Conservation (phyloP, 2,797 vertebrate species). For the Margarornis squamiger region DNA sequence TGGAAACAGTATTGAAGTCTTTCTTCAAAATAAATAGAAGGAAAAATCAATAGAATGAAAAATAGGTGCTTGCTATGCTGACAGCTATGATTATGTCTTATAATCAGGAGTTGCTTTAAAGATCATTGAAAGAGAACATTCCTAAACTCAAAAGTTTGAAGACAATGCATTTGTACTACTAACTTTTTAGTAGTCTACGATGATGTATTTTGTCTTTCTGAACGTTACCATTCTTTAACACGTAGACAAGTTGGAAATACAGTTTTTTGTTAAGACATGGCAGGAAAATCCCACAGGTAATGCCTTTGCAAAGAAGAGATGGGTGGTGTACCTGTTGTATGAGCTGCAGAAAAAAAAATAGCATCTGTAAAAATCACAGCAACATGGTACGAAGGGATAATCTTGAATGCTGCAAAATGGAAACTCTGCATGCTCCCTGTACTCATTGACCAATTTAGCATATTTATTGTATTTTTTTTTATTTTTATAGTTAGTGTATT, state of each 20-base stretch:
- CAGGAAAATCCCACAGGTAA: not conserved
- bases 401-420: not conserved
- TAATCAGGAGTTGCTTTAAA: not conserved
- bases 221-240: not conserved
- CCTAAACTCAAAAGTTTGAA: not conserved
- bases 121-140: not conserved
- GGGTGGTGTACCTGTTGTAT: not conserved
- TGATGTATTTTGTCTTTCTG: not conserved
- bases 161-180: not conserved
- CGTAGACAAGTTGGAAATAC: not conserved
- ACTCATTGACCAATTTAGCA: not conserved
- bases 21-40: not conserved
- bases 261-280: not conserved
- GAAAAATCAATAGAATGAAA: not conserved
- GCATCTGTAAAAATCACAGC: not conserved
- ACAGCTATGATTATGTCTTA: not conserved
- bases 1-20: not conserved
- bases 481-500: not conserved
- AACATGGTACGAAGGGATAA: rapidly evolving
- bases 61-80: not conserved
- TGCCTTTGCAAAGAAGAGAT: not conserved
- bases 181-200: not conserved
- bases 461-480: not conserved
- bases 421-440: not conserved
- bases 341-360: not conserved